Percentiles rank a stretch among this genome's conserved stretches.
Conservation (phyloP, 2,888 invertebrate species). For the Harpalus rubripes region DNA sequence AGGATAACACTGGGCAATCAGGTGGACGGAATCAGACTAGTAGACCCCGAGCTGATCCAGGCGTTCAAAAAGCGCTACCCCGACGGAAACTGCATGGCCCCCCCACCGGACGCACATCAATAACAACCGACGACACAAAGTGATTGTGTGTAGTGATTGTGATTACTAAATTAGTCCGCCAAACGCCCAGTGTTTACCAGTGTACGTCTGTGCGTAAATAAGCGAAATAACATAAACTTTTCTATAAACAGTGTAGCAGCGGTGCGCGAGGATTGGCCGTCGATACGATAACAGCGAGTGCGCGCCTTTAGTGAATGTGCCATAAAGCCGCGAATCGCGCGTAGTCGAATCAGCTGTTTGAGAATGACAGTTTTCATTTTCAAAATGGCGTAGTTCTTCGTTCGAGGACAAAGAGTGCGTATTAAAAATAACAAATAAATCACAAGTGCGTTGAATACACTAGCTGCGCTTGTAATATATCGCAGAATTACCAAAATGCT, state of each 20-base stretch:
- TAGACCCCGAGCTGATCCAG: constrained; percentile 94
- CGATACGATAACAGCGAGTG: constrained; percentile 68
- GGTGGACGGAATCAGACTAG: constrained; percentile 94
- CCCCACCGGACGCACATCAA: constrained; percentile 72
- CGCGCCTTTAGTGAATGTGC: constrained; percentile 68
- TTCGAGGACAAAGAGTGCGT: constrained; percentile 74
- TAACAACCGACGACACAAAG: constrained; percentile 65
- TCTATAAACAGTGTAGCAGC: constrained; percentile 64
- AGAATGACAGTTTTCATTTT: constrained; percentile 73
- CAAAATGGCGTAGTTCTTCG: constrained; percentile 75
- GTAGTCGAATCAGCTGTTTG: constrained; percentile 75
- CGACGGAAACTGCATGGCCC: constrained; percentile 87
- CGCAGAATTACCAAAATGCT: constrained; percentile 84
- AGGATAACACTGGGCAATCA: constrained; percentile 97
- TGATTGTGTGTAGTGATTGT: constrained; percentile 54
- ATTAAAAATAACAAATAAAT: constrained; percentile 68
- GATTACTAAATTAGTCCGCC: constrained; percentile 46
- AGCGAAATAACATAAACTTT: constrained; percentile 51
- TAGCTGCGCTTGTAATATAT: constrained; percentile 58
- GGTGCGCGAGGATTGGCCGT: constrained; percentile 56
- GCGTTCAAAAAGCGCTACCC: constrained; percentile 96
- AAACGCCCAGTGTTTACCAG: constrained; percentile 58
- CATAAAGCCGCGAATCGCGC: constrained; percentile 68
- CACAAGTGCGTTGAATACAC: constrained; percentile 56
- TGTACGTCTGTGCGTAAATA: constrained; percentile 52